Conservation (phyloP, 23 tunicate species). For the Diplosoma virens region DNA sequence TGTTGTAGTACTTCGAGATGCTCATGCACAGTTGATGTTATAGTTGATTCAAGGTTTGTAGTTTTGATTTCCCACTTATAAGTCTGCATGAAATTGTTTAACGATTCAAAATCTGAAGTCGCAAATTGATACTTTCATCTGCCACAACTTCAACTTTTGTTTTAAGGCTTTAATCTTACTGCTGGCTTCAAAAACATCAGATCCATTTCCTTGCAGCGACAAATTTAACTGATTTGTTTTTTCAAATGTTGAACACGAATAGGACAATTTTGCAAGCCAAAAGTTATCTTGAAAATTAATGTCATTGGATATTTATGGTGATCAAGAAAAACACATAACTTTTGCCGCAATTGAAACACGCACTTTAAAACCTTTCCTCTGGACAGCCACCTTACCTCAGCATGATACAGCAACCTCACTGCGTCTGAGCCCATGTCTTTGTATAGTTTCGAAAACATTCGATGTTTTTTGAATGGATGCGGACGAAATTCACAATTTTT, state of each 20-base stretch:
- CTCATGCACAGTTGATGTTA: conserved; percentile 10
- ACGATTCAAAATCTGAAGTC: conserved; percentile 10
- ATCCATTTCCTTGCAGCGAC: conserved; percentile 10
- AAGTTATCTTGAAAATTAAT: conserved; percentile 28
- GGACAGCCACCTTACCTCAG: conserved; percentile 34
- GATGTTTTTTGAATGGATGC: conserved; percentile 30
- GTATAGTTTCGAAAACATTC: conserved; percentile 21
- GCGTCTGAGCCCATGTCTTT: conserved; percentile 22
- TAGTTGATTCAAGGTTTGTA: neutral
- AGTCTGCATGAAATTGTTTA: conserved; percentile 8
- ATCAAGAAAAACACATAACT: conserved; percentile 39
- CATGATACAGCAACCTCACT: conserved; percentile 27
- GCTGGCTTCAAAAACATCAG: neutral
- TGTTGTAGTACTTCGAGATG: conserved; percentile 15
- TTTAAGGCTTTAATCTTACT: conserved; percentile 16
- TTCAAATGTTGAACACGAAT: conserved; percentile 24
- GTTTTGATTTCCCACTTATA: conserved; percentile 8
- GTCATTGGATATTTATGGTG: conserved; percentile 22
- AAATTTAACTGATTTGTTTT: conserved; percentile 28
- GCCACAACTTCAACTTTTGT: conserved; percentile 34
- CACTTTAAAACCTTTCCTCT: conserved; percentile 44
- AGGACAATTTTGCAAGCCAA: conserved; percentile 52
- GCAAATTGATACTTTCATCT: conserved; percentile 21
- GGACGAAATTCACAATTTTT: conserved; percentile 24
- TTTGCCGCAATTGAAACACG: conserved; percentile 35